Percentiles rank a stretch among this genome's conserved stretches.
Conservation (phyloP, 2,888 invertebrate genomes). For the Cerceris ruficornis region DNA sequence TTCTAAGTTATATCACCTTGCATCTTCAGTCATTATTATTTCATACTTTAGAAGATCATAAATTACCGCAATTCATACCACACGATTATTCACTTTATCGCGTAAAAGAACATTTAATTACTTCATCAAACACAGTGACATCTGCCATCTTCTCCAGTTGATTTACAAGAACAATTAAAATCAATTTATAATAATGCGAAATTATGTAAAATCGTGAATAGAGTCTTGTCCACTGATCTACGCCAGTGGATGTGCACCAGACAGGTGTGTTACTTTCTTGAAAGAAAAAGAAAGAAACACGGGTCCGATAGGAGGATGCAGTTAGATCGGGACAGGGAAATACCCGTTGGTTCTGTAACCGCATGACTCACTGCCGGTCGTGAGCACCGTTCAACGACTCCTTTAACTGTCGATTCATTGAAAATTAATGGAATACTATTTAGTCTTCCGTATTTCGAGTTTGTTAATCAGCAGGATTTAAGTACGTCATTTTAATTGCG, state of each 20-base stretch:
- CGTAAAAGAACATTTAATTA: too few relatives aligned
- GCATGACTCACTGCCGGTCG: conserved; percentile 46
- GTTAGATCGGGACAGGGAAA: conserved; percentile 36
- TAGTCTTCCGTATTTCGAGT: too few relatives aligned
- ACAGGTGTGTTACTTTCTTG: conserved; percentile 46
- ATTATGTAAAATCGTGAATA: background rate
- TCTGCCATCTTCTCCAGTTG: too few relatives aligned
- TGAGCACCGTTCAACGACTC: conserved; percentile 45
- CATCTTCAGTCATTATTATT: too few relatives aligned
- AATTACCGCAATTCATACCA: too few relatives aligned
- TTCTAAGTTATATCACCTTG: too few relatives aligned
- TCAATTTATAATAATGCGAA: background rate
- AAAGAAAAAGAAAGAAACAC: conserved; percentile 35
- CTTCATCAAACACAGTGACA: too few relatives aligned
- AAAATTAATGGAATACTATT: background rate
- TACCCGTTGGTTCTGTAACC: conserved; percentile 43
- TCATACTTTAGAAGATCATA: too few relatives aligned
- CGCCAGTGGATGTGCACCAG: conserved; percentile 10
- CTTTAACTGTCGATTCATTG: conserved; percentile 15
- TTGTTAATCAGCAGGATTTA: too few relatives aligned
- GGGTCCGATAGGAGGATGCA: conserved; percentile 27
- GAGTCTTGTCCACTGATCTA: conserved; percentile 7
- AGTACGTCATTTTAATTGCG: background rate
- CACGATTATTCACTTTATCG: too few relatives aligned
- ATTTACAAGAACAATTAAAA: background rate